Evolutionary conservation across 2,797 vertebrate genomes (phyloP).

Genomic region (Sebastes kiyomatsui): DNA sequence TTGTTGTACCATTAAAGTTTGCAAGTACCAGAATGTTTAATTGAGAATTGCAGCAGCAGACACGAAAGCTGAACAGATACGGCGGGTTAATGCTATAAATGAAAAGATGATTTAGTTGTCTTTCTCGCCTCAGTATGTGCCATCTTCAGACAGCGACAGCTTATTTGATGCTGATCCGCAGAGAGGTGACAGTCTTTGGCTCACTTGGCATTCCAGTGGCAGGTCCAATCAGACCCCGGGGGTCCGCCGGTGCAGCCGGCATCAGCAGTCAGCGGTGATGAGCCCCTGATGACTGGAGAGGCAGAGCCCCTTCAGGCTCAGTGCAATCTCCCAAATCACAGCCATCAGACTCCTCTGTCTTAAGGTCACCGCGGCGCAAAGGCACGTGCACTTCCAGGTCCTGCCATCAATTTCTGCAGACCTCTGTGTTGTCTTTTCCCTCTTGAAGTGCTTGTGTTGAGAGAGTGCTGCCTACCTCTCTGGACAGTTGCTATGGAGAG

Average conservation of each 20-base stretch:
- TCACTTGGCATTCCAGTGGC: constrained; percentile 58
- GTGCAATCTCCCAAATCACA: constrained; percentile 61
- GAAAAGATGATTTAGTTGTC: constrained; percentile 6
- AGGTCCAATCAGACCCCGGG: constrained; percentile 53
- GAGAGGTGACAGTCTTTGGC: constrained; percentile 26
- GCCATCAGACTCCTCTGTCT: constrained; percentile 48
- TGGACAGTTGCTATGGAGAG: constrained; percentile 37
- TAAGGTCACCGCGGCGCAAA: constrained; percentile 45
- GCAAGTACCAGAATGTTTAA: constrained; percentile 17
- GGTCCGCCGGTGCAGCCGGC: constrained; percentile 35
- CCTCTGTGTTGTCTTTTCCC: background rate
- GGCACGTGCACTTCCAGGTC: constrained; percentile 22
- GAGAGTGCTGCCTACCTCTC: constrained; percentile 9
- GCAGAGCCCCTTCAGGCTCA: constrained; percentile 35
- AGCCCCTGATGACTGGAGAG: constrained; percentile 53
- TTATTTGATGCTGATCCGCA: constrained; percentile 28
- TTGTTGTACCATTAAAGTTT: constrained; percentile 30
- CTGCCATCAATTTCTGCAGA: constrained; percentile 30
- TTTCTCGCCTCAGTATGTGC: background rate
- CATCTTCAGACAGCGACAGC: background rate
- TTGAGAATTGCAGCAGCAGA: background rate
- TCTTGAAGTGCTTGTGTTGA: constrained; percentile 12
- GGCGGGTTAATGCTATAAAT: background rate
- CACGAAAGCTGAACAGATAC: background rate
- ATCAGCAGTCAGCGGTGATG: constrained; percentile 58